Base-by-base conservation (phyloP, 2,113 vertebrate species). In the Electrona antarctica region DNA sequence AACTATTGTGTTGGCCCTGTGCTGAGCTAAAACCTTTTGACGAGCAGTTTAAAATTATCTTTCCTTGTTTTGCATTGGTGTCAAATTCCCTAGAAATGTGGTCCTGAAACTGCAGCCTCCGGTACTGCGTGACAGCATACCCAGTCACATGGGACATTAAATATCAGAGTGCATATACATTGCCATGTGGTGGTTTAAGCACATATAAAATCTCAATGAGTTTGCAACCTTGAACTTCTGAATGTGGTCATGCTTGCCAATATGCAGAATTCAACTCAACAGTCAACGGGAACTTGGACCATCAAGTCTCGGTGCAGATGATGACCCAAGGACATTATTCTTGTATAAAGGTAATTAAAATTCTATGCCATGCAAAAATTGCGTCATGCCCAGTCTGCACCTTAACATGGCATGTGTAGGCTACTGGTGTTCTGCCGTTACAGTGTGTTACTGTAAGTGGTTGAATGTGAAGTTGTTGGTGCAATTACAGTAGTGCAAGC, bases 141-240 rank as follows among this genome's bases (percentile, higher is more conserved):
- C 46, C 41, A 5, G 4, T 51, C 15, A 51, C 50, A 65, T 46
- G 65, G 15, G 8, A 11, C 56, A 60, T 71, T 61, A 49, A 65
- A 71, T 51, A 1, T 15, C n/a, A 13, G 10, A 56, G 11, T 21
- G 21, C 21, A n/a, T 21, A 2, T 67, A 9, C n/a, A 7, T n/a
- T 56, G 10, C 15, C 4, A 49, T 57, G 67, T 59, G 57, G 13
- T 67, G 9, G 67, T 70, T 73, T 41, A 80, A 71, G 5, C 14
- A 15, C 0, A 69, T 55, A 74, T 59, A 49, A 72, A 74, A 79
- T 11, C 54, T 11, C 0, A 52, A 47, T 33, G 2, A n/a, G 46
- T 11, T 0, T n/a, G 14, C 15, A 66, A 59, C 51, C 51, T 65
- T 51, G 8, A 41, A 21, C 28, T 65, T 65, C 41, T 52, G 12